Evolutionary conservation across 2,113 vertebrate genomes (phyloP).

Genomic region (Thinocorus orbignyianus): DNA sequence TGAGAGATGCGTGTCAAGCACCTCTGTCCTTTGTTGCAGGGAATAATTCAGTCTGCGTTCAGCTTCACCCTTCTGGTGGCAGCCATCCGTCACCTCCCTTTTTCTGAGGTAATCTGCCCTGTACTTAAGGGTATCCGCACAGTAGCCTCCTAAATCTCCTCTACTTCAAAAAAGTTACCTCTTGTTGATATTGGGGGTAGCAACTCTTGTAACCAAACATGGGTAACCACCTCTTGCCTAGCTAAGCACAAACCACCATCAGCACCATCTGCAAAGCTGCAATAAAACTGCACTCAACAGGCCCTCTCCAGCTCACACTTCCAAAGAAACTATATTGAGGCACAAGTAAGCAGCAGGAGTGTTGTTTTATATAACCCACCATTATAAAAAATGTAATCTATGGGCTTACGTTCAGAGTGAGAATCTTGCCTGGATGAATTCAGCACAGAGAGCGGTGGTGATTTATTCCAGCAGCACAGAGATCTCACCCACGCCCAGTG

Average conservation of each 20-base stretch:
- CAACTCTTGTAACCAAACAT: not conserved
- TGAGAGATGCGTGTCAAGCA: not conserved
- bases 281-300: not conserved
- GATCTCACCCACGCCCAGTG: not conserved
- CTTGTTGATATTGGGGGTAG: not conserved
- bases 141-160: not conserved
- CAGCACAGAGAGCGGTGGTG: not conserved
- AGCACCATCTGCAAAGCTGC: not conserved
- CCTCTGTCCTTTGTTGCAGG: not conserved
- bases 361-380: not conserved
- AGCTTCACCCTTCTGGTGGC: not conserved
- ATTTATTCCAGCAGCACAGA: not conserved
- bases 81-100: slow-evolving; percentile 1
- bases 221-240: not conserved
- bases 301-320: not conserved
- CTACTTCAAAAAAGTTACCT: not conserved
- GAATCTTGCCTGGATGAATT: not conserved
- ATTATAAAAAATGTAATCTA: not conserved
- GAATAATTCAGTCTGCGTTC: not conserved
- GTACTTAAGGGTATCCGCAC: not conserved
- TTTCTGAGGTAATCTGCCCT: not conserved
- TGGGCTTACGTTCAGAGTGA: not conserved
- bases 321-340: not conserved
- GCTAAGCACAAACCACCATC: not conserved
- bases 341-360: not conserved